Evolutionary conservation across 2,113 vertebrate species (phyloP), one percentile per base, ranked within the genome.

Genomic region (Prunella himalayana): DNA sequence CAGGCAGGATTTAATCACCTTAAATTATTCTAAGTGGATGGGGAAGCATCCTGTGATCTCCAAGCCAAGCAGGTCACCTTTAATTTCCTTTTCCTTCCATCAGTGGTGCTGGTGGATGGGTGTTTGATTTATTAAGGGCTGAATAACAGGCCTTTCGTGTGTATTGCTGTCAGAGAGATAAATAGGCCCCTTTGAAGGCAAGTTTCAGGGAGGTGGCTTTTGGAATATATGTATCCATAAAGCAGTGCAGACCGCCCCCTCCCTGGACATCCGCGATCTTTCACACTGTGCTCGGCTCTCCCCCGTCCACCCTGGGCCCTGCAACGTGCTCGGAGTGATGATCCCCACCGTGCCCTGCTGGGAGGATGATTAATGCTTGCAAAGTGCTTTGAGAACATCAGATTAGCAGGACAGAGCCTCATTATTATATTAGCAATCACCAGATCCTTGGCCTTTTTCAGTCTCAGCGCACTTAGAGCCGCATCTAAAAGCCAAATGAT

Each of bases 351-450:
- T 82, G 79, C 71, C 90, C 92, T 28, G 1, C 83, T 77, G 94
- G 84, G 91, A 94, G 56, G 53, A 59, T 84, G 84, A 91, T 96
- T 92, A 91, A 97, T 94, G 95, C 89, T 78, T 75, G 68, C 88
- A 88, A 92, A 97, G 93, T 95, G 94, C 93, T 96, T 92, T 83
- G 92, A 96, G 95, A 96, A 92, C 95, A 95, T 97, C 96, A 93
- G 93, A 96, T 97, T 96, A 96, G 94, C 23, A 61, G 92, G 93
- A 78, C 95, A 96, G 95, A 93, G 86, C 69, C 92, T 94, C 94
- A 50, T 96, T 93, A 95, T 96, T 96, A 84, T 92, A 94, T 97
- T 96, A 96, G 82, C 95, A 68, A 83, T 92, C 86, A 77, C 90
- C 1, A 1, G 49, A 90, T 94, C 90, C 93, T 87, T 56, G 86